phyloP scores from a whole-genome alignment of 2,797 vertebrate species.

The Tachyglossus aculeatus region DNA sequence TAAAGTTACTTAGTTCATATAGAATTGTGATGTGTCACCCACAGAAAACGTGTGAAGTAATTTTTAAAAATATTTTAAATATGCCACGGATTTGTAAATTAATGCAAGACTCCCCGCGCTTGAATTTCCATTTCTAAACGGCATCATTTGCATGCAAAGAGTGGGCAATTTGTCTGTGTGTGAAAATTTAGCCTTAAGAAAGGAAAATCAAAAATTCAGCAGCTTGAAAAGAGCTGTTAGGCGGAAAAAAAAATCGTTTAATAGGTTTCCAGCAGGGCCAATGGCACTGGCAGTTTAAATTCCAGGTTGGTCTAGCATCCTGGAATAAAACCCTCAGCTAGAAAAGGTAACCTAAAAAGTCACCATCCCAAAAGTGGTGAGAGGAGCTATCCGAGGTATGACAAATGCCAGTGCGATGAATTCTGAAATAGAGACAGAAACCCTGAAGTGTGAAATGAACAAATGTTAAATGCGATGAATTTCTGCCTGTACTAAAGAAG shows the following conservation, averaged over 20 bases:
- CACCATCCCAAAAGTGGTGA: constrained; percentile 45
- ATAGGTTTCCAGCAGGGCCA: constrained; percentile 62
- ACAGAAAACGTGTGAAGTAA: constrained; percentile 69
- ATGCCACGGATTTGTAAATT: constrained; percentile 49
- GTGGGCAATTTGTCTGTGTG: constrained; percentile 47
- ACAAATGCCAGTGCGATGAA: constrained; percentile 46
- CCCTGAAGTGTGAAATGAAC: constrained; percentile 23
- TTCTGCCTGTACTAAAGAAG: constrained; percentile 26
- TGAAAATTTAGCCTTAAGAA: constrained; percentile 67
- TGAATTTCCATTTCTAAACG: constrained; percentile 53
- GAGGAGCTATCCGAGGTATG: constrained; percentile 51
- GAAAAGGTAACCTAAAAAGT: constrained; percentile 58
- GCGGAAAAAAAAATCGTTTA: constrained; percentile 58
- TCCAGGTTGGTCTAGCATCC: constrained; percentile 66
- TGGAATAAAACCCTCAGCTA: constrained; percentile 51
- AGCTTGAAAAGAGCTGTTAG: constrained; percentile 65
- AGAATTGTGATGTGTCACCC: constrained; percentile 67
- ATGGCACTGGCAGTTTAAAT: constrained; percentile 66
- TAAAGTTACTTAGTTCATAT: constrained; percentile 66
- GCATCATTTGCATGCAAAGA: constrained; percentile 55
- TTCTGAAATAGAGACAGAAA: constrained; percentile 13
- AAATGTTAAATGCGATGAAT: constrained; percentile 44
- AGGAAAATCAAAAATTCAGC: constrained; percentile 62
- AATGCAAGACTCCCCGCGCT: constrained; percentile 58
- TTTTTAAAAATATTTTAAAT: constrained; percentile 65